Evolutionary conservation across 2,888 invertebrate genomes (phyloP).

Genomic region (Macrosiphum euphorbiae): DNA sequence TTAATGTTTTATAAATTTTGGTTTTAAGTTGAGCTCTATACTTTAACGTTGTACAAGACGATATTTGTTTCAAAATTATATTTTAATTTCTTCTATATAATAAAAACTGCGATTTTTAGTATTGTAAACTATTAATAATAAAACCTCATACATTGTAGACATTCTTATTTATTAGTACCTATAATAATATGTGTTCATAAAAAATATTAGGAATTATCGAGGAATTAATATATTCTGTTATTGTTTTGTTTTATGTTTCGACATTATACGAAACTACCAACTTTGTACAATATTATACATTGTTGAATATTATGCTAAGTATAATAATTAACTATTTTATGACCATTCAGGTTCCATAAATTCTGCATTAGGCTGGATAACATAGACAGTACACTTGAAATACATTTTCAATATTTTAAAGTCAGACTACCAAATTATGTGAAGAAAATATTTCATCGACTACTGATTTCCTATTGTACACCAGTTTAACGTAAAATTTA

Average conservation of each 20-base stretch:
- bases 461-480: background rate
- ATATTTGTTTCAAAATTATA: too few species aligned
- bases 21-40: background rate
- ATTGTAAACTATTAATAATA: too few species aligned
- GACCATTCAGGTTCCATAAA: background rate
- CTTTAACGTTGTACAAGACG: background rate
- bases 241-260: too few species aligned
- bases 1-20: background rate
- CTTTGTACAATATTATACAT: background rate
- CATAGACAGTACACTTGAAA: background rate
- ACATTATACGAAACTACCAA: background rate
- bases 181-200: too few species aligned
- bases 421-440: background rate
- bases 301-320: background rate
- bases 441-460: background rate
- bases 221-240: too few species aligned
- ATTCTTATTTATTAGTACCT: too few species aligned
- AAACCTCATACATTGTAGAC: too few species aligned
- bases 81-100: too few species aligned
- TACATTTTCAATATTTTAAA: background rate
- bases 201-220: too few species aligned
- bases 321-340: background rate
- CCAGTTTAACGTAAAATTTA: background rate
- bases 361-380: background rate
- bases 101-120: too few species aligned